Base-by-base conservation (phyloP, 2,888 invertebrate genomes). In the Dolichopus griseipennis region DNA sequence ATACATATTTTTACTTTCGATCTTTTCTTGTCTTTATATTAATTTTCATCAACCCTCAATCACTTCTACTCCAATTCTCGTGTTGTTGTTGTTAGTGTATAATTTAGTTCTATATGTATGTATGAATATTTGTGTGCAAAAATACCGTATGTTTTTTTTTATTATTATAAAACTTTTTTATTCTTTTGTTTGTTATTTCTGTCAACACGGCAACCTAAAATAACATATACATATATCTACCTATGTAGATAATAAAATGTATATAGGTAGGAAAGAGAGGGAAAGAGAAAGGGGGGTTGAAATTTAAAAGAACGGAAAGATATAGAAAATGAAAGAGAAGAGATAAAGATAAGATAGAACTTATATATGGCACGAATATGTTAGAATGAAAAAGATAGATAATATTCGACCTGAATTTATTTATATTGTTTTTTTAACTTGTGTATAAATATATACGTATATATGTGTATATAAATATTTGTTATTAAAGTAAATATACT, bases 381-480 rank as follows among this genome's bases (percentile, higher is more conserved):
- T 52, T 52, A 52, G 15, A 52, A 18, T 4, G 52, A 52, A 52
- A n/a, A 18, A 52, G 18, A 52, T 3, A 52, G 52, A 52, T 37
- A 52, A 52, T 52, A 52, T 52, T 52, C 52, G 52, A 52, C 52
- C 52, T 52, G 52, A 18, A 52, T 52, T 52, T 52, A 52, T 52
- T 41, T 41, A 41, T 41, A 6, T 41, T 27, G 27, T 27, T 27
- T 27, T 27, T 27, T 27, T 27, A 5, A 7, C 8, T 37, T 37
- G 10, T 37, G 4, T 37, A 34, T 7, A 34, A 34, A 34, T 34
- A 34, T 7, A 34, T 34, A 34, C 5, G 34, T 34, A 34, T 34
- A 34, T 34, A 9, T 34, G 9, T 7, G 34, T 34, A 34, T 34
- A 34, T 34, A 34, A 7, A n/a, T n/a, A n/a, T 27, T 27, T 27